Evolutionary conservation across 1,140 invertebrate species (phyloP), one percentile per base, ranked within the genome.

Genomic region (Sminthurinus signatus): DNA sequence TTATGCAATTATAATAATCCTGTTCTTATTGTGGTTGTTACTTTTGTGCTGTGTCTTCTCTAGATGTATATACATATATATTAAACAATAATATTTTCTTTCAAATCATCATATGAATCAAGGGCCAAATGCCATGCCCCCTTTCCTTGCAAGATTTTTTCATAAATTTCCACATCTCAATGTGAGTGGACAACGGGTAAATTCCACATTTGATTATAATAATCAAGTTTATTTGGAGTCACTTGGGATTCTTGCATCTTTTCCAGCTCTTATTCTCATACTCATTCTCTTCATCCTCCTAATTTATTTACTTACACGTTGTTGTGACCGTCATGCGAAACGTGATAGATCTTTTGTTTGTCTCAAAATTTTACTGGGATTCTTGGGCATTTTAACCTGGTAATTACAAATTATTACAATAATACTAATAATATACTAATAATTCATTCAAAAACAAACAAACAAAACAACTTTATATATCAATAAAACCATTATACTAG

Each of bases 211-310:
- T 78, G 86, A 89, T 76, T 91, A 90, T 32, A 83, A 86, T 70
- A 91, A 88, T 74, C 85, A 88, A 70, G 84, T 91, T 70, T 96
- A 96, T 78, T 81, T 91, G 72, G 91, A 94, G 90, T 90, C 89
- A 72, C 80, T 95, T 74, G 91, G 91, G 14, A 93, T 96, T 72
- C 80, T 95, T 68, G 91, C 87, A 21, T 92, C 91, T 19, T 83
- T 93, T 68, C 93, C 93, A 10, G 90, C 92, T 57, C 87, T 88
- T 12, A 88, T 91, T 85, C 81, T 95, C 69, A 92, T 95, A 71
- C 78, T 95, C 19, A 93, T 92, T 10, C 80, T 96, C 64, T 81
- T 94, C 65, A 83, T 93, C 43, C 82, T 93, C 65, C 82, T 94
- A 70, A 87, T 93, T 69, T 96, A 94, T 78, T 81, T 96, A 71